Evolutionary conservation across 2,113 vertebrate species (phyloP), one percentile per base, ranked within the genome.

Genomic region (Pseudopodoces humilis): DNA sequence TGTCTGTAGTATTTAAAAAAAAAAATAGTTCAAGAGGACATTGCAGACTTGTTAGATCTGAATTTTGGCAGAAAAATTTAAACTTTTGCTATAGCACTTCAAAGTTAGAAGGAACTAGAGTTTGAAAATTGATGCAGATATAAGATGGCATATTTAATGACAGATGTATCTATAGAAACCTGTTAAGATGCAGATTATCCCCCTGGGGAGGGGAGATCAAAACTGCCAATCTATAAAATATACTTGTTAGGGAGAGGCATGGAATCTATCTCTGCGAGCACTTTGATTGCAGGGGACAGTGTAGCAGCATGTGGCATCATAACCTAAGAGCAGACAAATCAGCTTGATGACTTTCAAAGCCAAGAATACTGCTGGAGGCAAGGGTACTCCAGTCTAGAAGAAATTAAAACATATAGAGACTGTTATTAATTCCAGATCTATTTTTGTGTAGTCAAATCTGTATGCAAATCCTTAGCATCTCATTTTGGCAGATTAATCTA

Each of bases 391-490:
- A 97, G 98, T 98, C 97, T 98, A 95, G 98, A 97, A 97, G 96
- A 98, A 98, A 98, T 98, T 98, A 98, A 98, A 98, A 98, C 98
- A 98, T 98, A 98, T 98, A 98, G 98, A 98, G 97, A 97, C 98
- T 98, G 97, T 98, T 98, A 98, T 98, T 98, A 98, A 98, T 98
- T 98, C 97, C 97, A 97, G 97, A 98, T 98, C 98, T 98, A 98
- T 98, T 98, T 98, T 98, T 98, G 97, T 98, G 96, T 98, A 98
- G 98, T 98, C 98, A 98, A 98, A 98, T 98, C 98, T 98, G 98
- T 98, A 98, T 98, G 98, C 98, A 98, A 98, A 98, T 98, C 98
- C 98, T 97, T 86, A 97, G 98, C 97, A 98, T 98, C 98, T 98
- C 98, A 98, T 98, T 98, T 98, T 98, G 96, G 96, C 95, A 98